Evolutionary conservation across 2,797 vertebrate genomes (phyloP).

Genomic region (Thaleichthys pacificus): DNA sequence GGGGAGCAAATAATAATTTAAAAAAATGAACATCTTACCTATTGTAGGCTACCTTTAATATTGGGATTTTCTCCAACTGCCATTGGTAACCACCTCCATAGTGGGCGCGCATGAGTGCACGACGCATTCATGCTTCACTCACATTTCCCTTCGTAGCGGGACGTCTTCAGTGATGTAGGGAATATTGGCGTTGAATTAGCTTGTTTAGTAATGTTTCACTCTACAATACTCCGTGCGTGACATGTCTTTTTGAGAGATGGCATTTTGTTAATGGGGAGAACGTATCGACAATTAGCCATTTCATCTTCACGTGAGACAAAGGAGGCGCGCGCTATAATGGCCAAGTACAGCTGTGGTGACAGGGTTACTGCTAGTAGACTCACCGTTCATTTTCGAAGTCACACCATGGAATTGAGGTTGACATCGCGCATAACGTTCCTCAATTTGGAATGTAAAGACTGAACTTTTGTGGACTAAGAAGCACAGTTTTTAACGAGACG

Average conservation of each 20-base stretch:
- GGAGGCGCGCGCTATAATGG: constrained; percentile 36
- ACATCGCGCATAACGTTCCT: constrained; percentile 20
- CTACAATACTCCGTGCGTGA: background rate
- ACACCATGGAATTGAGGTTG: constrained; percentile 45
- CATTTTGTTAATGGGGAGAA: background rate
- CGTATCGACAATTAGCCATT: constrained; percentile 13
- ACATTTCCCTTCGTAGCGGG: constrained; percentile 44
- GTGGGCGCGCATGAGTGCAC: constrained; percentile 54
- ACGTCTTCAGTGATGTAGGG: constrained; percentile 12
- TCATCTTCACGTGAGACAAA: constrained; percentile 48
- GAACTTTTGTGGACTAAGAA: constrained; percentile 45
- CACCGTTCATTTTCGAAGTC: constrained; percentile 51
- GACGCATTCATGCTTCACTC: constrained; percentile 55
- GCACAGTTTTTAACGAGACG: constrained; percentile 26
- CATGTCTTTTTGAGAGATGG: background rate
- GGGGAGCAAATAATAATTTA: too few relatives aligned
- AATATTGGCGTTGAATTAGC: constrained; percentile 18
- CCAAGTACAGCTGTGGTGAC: constrained; percentile 42
- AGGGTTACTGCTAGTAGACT: constrained; percentile 42
- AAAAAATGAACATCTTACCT: too few relatives aligned
- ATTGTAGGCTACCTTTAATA: constrained; percentile 9
- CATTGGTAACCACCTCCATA: constrained; percentile 56
- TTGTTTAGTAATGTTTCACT: background rate
- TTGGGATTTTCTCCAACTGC: constrained; percentile 60
- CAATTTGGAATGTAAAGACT: constrained; percentile 56